These are phyloP conservation scores for Caenorhabditis sulstoni DNA, from an alignment of 2,888 invertebrate genomes.

Conservation along the genomic window DNA sequence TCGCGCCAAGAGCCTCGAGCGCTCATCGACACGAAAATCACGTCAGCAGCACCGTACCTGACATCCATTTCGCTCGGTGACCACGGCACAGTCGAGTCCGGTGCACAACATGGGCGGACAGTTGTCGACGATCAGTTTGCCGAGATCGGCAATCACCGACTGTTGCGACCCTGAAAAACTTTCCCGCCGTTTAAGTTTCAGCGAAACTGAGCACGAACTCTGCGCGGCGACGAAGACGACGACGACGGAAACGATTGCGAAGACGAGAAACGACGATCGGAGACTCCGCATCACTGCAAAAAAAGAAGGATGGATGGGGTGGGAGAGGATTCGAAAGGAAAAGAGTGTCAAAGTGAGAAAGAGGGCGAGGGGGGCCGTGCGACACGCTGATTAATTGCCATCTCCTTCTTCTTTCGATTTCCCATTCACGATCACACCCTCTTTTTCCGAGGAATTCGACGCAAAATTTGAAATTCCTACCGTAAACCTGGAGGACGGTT, in stretches of 20 bases:
- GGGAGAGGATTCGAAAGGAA: not conserved
- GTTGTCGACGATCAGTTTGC: slow-evolving; percentile 80
- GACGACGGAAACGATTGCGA: slow-evolving; percentile 46
- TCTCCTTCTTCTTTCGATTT: too few species aligned
- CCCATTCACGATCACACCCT: too few species aligned
- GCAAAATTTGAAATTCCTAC: too few species aligned
- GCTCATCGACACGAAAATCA: too few species aligned
- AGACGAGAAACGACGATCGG: slow-evolving; percentile 31
- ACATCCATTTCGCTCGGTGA: slow-evolving; percentile 80
- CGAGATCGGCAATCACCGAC: slow-evolving; percentile 78
- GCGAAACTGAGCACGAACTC: slow-evolving; percentile 15
- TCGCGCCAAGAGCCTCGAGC: too few species aligned
- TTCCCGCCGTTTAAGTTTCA: too few species aligned
- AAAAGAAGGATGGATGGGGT: not conserved
- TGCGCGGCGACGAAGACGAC: slow-evolving; percentile 42
- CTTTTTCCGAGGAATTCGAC: too few species aligned
- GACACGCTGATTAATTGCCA: too few species aligned
- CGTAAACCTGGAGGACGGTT: too few species aligned
- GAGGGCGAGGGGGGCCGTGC: too few species aligned
- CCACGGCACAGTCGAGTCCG: slow-evolving; percentile 80
- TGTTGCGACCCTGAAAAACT: slow-evolving; percentile 66
- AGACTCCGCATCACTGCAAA: slow-evolving; percentile 28
- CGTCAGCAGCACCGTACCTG: too few species aligned
- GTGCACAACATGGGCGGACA: slow-evolving; percentile 81
- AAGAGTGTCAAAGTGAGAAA: not conserved